Evolutionary conservation across 2,888 invertebrate species (phyloP).

Genomic region (Choreutis nemorana): DNA sequence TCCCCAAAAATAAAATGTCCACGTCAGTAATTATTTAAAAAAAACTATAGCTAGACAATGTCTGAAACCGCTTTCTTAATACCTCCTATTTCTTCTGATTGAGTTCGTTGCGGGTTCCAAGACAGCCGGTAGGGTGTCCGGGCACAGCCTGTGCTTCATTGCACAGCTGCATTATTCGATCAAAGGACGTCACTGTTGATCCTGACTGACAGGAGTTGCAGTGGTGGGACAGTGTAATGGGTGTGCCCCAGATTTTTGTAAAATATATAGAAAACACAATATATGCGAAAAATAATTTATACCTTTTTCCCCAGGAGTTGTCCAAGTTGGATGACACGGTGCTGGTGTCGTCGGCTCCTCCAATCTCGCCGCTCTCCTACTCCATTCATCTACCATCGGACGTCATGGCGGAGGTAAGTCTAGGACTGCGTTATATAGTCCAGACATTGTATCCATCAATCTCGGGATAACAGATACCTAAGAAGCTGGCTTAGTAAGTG

Average conservation of each 20-base stretch:
- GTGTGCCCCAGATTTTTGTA: not conserved
- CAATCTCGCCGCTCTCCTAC: slow-evolving; percentile 34
- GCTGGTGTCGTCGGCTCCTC: slow-evolving; percentile 42
- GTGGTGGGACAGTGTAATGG: too few species aligned
- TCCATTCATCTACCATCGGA: slow-evolving; percentile 46
- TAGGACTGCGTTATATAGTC: too few species aligned
- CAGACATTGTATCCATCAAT: too few species aligned
- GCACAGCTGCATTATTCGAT: not conserved
- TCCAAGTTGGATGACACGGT: slow-evolving; percentile 36
- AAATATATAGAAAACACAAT: not conserved
- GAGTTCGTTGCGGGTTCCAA: too few species aligned
- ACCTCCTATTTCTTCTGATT: too few species aligned
- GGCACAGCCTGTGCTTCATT: not conserved
- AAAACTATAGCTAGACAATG: too few species aligned
- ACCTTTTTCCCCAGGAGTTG: slow-evolving; percentile 31
- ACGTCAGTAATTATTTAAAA: too few species aligned
- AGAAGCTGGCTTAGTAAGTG: not conserved
- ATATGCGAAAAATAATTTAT: not conserved
- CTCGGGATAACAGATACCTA: not conserved
- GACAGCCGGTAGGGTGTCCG: not conserved
- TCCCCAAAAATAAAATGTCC: too few species aligned
- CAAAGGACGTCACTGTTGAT: too few species aligned
- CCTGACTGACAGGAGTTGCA: too few species aligned
- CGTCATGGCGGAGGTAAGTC: slow-evolving; percentile 29
- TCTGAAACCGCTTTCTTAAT: too few species aligned